Conservation (phyloP, 1,140 invertebrate genomes). For the Rhysida immarginata region DNA sequence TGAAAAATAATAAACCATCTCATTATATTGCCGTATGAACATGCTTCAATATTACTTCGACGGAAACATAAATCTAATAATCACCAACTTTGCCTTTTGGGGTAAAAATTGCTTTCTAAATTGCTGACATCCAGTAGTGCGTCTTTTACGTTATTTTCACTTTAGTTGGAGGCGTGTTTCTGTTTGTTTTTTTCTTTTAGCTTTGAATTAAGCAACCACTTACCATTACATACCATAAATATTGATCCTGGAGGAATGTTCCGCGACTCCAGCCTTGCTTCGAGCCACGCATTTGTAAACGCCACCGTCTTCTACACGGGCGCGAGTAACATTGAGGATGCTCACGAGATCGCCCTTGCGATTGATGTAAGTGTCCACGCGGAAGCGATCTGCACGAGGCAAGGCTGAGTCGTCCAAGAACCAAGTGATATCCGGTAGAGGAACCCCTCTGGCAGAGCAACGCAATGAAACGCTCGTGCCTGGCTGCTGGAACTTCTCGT, state of each 20-base stretch:
- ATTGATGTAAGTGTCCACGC: conserved; percentile 39
- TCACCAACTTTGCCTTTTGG: too few relatives aligned
- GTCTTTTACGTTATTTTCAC: too few relatives aligned
- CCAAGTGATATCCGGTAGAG: background rate
- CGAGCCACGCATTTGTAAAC: conserved; percentile 73
- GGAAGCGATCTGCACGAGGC: conserved; percentile 23
- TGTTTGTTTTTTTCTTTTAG: too few relatives aligned
- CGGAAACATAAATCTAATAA: too few relatives aligned
- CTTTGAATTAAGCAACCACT: too few relatives aligned
- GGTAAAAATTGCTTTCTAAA: too few relatives aligned
- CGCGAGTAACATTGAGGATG: conserved; percentile 79
- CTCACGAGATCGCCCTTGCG: conserved; percentile 82
- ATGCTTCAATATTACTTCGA: too few relatives aligned
- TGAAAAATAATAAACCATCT: too few relatives aligned
- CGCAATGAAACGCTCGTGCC: background rate
- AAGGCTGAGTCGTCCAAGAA: background rate
- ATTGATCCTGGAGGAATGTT: conserved; percentile 70
- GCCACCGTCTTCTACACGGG: conserved; percentile 77
- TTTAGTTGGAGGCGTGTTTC: too few relatives aligned
- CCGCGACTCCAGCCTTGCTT: conserved; percentile 57
- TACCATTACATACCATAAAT: conserved; percentile 68
- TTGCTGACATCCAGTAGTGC: too few relatives aligned
- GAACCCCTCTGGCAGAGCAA: background rate
- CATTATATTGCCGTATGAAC: too few relatives aligned
- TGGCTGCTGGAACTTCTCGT: background rate